Evolutionary conservation across 2,797 vertebrate species (phyloP).

Genomic region (Acanthis flammea): DNA sequence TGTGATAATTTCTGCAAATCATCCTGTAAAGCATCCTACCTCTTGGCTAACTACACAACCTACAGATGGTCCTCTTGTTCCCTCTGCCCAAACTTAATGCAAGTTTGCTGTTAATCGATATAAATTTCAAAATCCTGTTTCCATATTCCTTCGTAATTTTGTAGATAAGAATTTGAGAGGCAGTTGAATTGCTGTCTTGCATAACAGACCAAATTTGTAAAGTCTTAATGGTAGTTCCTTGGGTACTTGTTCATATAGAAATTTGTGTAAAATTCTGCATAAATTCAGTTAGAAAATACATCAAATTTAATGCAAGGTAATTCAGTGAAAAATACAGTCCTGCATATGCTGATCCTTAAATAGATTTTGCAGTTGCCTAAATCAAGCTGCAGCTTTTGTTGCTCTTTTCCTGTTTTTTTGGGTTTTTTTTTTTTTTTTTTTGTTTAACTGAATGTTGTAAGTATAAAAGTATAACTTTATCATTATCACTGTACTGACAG

Average conservation of each 20-base stretch:
- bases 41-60: neutral
- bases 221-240: neutral
- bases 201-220: neutral
- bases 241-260: rapidly evolving
- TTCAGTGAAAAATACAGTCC: neutral
- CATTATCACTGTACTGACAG: neutral
- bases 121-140: neutral
- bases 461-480: neutral
- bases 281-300: neutral
- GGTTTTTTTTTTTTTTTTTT: neutral
- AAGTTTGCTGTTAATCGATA: neutral
- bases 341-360: neutral
- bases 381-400: neutral
- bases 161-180: neutral
- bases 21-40: neutral
- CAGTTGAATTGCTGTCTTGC: neutral
- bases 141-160: neutral
- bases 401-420: neutral
- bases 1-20: neutral
- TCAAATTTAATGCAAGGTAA: neutral
- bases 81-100: neutral
- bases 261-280: neutral
- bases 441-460: neutral
- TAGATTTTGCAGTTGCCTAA: neutral
- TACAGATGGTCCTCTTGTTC: neutral